Evolutionary conservation across 1,140 invertebrate species (phyloP).

Genomic region (Cherax quadricarinatus): DNA sequence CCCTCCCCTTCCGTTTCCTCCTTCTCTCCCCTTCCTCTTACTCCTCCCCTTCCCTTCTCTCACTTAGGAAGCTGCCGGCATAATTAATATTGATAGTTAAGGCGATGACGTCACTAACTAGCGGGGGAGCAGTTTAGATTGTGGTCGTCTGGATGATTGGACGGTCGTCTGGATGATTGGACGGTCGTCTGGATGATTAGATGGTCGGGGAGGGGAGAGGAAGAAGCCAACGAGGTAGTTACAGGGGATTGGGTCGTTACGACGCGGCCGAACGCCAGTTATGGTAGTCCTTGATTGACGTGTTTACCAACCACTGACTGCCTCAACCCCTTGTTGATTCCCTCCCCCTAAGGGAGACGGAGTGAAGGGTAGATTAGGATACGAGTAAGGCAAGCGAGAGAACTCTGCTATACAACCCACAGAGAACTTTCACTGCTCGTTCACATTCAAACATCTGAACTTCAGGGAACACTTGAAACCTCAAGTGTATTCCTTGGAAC

Average conservation of each 20-base stretch:
- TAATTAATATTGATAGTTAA: constrained; percentile 48
- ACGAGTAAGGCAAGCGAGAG: background rate
- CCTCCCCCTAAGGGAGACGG: background rate
- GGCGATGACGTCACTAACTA: constrained; percentile 22
- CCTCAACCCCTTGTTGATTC: background rate
- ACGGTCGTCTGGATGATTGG: too few species aligned
- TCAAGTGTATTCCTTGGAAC: too few species aligned
- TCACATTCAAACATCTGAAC: too few species aligned
- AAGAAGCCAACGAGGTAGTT: background rate
- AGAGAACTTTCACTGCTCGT: too few species aligned
- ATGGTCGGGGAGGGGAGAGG: background rate
- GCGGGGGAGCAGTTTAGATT: background rate
- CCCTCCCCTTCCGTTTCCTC: background rate
- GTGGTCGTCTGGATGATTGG: background rate
- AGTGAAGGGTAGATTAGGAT: background rate
- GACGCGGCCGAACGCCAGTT: constrained; percentile 6
- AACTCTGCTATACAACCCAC: too few species aligned
- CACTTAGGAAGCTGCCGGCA: background rate
- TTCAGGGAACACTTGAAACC: too few species aligned
- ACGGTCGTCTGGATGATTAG: too few species aligned
- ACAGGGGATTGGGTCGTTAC: constrained; percentile 41
- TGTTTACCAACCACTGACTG: constrained; percentile 18
- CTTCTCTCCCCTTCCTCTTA: background rate
- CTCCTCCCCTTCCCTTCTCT: background rate
- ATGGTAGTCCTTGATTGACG: constrained; percentile 10